Evolutionary conservation across 2,797 vertebrate species (phyloP), one percentile per base, ranked within the genome.

Genomic region (Betta splendens): DNA sequence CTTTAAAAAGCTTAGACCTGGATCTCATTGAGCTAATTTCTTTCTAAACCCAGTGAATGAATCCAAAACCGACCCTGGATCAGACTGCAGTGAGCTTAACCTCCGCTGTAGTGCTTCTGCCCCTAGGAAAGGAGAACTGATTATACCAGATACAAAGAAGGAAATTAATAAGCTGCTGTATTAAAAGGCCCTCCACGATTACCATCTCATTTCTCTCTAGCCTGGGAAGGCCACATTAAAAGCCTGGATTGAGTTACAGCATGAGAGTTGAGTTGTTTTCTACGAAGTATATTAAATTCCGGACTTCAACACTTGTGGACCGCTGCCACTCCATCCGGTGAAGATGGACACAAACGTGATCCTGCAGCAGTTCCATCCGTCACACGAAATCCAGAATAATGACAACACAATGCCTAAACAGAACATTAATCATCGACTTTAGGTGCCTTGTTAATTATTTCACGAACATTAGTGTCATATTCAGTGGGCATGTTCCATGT

Each of bases 71-170:
- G 22, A 11, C 22, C 3, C 9, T n/a, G 36, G 48, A 54, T 67
- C 69, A 49, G 22, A 58, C 51, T 40, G 23, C 64, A 49, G 28
- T 31, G 66, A 61, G 45, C 31, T 69, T 64, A 58, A 59, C 42
- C 39, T 54, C 21, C 3, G 32, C n/a, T n/a, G n/a, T n/a, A 54
- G 64, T 35, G 54, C 56, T 57, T 54, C 36, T 52, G 60, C 52
- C 44, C 26, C 20, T 7, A 2, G 55, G 36, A 57, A 36, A 26
- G 16, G 16, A 46, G 45, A 17, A 15, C 16, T 38, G 23, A 66
- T 51, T 59, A 32, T 31, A 49, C 38, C 44, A 17, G 31, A 68
- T 56, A 68, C 65, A 59, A 64, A 52, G 48, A 50, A 20, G 33
- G 21, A 18, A 53, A 64, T 35, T 32, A 52, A 75, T 36, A 28